Evolutionary conservation across 2,888 invertebrate genomes (phyloP), one percentile per base, ranked within the genome.

Genomic region (Adineta ricciae): DNA sequence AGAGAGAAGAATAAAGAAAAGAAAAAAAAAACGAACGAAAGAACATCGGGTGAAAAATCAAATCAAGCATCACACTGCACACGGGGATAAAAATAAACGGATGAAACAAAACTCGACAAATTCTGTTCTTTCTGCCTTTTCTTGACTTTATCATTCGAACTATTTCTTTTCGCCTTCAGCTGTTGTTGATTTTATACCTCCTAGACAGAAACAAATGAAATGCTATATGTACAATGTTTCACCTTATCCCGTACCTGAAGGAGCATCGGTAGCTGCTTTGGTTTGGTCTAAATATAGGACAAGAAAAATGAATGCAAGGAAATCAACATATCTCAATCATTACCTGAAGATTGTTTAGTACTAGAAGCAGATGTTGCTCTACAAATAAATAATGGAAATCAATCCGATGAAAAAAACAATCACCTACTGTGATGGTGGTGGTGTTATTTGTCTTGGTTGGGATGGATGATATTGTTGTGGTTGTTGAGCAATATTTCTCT

Each of bases 401-500:
- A 11, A 16, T 27, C 16, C 27, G 8, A 32, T 14, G 16, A 14
- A 64, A 21, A 11, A 32, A 27, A 5, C 4, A 9, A 8, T 32
- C 19, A 27, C 11, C 4, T 27, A 21, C 21, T 52, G 21, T 21
- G 52, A 24, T 52, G 52, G 52, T 52, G 52, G 52, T 52, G 52
- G 52, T 52, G 52, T 52, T 52, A 7, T 3, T 52, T 52, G 52
- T 52, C 52, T 52, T 52, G 21, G 21, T 5, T 64, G n/a, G 1
- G 64, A 64, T 64, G 64, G 64, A 64, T 64, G 64, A 64, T 64
- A 64, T 64, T 32, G 64, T 78, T 16, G 73, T 41, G 21, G 73
- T 78, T 32, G 11, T 21, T 38, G 36, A 41, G 41, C 73, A 24
- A 78, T 38, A 78, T 78, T 78, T 41, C 41, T 78, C 24, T 86